Base-by-base conservation (phyloP, 2,113 vertebrate genomes). In the Chrysochloris asiatica region DNA sequence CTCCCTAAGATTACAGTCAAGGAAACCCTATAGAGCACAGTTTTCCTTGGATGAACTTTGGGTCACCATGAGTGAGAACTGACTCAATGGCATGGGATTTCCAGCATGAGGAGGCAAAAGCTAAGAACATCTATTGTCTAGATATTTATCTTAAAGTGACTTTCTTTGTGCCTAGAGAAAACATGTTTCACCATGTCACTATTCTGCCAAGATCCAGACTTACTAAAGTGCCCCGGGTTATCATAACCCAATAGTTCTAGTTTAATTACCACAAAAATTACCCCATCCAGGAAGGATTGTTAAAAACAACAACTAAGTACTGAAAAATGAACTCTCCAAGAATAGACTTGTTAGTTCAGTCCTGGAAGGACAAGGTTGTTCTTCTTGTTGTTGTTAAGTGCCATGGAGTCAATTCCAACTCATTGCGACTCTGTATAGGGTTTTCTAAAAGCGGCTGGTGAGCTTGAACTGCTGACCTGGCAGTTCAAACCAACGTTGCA, bases 221-320 rank as follows among this genome's bases (percentile, higher is more conserved):
- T 54, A 21, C 21, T 4, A 1, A 56, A n/a, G 52, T 0, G 11
- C 28, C 73, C 24, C 26, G 17, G 24, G 71, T 80, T 76, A 38
- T 83, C 28, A 61, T 80, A 48, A 77, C 45, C 65, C 36, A 59
- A 3, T 24, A 24, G 50, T 84, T 87, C 91, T 63, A 36, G 76
- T 84, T 92, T 83, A 88, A 83, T 85, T 83, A 83, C n/a, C 48
- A 86, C 85, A 91, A 61, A 89, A 88, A 92, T 26, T 76, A 47
- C 65, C 93, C 89, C 69, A 41, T 85, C 73, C 83, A 91, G 73
- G 67, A 89, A 67, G 67, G 48, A 89, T 21, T 86, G 81, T 76
- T 71, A 88, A 88, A 87, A 96, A 93, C 21, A 12, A 45, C 82
- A 91, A 14, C 41, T 65, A 38, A 36, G 73, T 41, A n/a, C 26